Conservation (phyloP, 2,113 vertebrate genomes). For the Cichladusa arquata region DNA sequence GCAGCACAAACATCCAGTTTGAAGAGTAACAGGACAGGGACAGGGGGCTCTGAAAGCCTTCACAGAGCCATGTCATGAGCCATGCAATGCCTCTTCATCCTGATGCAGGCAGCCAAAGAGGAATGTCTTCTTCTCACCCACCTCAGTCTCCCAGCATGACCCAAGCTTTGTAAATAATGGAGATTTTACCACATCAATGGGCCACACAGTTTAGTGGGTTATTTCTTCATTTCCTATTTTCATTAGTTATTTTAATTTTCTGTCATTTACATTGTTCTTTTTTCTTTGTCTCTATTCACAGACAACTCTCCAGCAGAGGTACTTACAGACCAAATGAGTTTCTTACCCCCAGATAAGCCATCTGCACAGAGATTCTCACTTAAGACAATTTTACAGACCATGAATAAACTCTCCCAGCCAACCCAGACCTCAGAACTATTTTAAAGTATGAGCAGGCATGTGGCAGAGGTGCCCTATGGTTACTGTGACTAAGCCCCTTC, state of each 20-base stretch:
- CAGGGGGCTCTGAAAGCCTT: neutral
- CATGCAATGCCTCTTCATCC: fast-evolving
- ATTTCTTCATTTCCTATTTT: neutral
- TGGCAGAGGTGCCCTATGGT: neutral
- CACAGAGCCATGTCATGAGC: neutral
- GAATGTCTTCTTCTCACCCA: neutral
- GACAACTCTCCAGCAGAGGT: neutral
- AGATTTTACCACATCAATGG: neutral
- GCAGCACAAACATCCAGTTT: neutral
- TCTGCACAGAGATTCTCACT: neutral
- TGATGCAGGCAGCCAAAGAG: neutral
- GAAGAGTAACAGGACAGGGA: neutral
- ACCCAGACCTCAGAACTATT: neutral
- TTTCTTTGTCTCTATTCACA: neutral
- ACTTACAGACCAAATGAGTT: neutral
- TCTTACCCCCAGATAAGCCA: neutral
- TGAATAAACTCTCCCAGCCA: neutral
- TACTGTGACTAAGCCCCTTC: neutral
- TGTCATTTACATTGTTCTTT: neutral
- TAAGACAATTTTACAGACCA: neutral
- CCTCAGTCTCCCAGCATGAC: neutral
- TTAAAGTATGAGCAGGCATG: neutral
- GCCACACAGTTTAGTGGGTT: neutral
- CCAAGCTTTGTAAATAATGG: neutral
- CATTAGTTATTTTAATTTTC: neutral